A percentile compares a stretch with the other conserved stretches of the same genome.
phyloP scores from a whole-genome alignment of 2,888 invertebrate genomes.

The Synanthedon andrenaeformis region DNA sequence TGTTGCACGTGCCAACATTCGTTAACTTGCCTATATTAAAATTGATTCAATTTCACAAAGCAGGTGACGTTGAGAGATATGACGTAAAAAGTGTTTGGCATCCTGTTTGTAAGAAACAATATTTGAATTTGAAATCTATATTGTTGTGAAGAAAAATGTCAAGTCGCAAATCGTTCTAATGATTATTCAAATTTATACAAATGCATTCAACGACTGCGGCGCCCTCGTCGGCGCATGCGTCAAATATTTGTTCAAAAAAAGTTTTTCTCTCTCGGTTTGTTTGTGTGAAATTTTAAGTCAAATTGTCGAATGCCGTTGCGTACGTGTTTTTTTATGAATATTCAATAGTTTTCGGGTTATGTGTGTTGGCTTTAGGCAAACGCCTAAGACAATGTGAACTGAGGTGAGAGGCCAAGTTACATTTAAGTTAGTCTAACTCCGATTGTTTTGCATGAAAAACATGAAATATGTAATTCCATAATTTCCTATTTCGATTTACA shows the following conservation, averaged over 20 bases:
- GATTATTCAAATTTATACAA: constrained; percentile 43
- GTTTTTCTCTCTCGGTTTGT: constrained; percentile 26
- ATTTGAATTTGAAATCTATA: too few relatives aligned
- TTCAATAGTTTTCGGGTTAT: constrained; percentile 31
- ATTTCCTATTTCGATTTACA: not conserved
- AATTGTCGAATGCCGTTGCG: constrained; percentile 50
- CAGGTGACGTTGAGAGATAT: too few relatives aligned
- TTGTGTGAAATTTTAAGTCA: constrained; percentile 66
- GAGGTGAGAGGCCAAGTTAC: constrained; percentile 27
- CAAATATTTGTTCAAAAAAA: constrained; percentile 23
- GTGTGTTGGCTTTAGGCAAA: constrained; percentile 23
- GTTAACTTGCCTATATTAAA: too few relatives aligned
- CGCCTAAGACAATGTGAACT: constrained; percentile 13
- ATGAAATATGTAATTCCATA: not conserved
- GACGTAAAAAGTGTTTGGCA: too few relatives aligned
- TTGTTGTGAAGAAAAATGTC: not conserved
- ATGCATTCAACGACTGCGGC: constrained; percentile 30
- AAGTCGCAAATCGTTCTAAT: not conserved
- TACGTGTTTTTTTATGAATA: constrained; percentile 43
- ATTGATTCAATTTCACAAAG: too few relatives aligned
- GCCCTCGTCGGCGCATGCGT: constrained; percentile 15
- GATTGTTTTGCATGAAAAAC: not conserved
- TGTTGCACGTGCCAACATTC: too few relatives aligned
- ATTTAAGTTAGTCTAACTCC: constrained; percentile 2
- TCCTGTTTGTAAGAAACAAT: too few relatives aligned